A percentile compares a stretch with the other conserved stretches of the same genome.
phyloP scores from a whole-genome alignment of 2,113 vertebrate genomes.

The Neolamprologus variostigma region DNA sequence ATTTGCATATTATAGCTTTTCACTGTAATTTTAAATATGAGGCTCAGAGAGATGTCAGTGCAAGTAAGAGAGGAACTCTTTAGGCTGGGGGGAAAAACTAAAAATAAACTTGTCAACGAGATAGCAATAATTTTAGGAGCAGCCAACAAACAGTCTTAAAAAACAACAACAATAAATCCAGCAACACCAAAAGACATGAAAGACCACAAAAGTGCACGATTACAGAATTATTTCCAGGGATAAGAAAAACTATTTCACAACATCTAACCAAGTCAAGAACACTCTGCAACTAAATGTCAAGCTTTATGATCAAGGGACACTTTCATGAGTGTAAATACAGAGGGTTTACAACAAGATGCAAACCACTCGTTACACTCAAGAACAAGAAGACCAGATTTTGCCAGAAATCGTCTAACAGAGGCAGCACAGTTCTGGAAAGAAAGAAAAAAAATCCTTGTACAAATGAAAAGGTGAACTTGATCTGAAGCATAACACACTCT shows the following conservation, averaged over 20 bases:
- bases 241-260: not conserved
- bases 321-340: not conserved
- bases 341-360: not conserved
- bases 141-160: not conserved
- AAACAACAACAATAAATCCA: not conserved
- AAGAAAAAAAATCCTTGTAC: not conserved
- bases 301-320: not conserved
- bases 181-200: not conserved
- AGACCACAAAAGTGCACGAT: not conserved
- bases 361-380: not conserved
- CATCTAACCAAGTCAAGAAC: not conserved
- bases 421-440: not conserved
- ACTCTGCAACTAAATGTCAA: not conserved
- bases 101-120: not conserved
- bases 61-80: not conserved
- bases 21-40: not conserved
- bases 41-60: not conserved
- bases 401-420: not conserved
- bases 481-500: not conserved
- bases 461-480: not conserved
- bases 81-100: not conserved
- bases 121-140: not conserved
- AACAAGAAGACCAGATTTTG: not conserved
- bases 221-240: not conserved
- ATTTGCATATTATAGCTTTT: not conserved